Evolutionary conservation across 1,140 invertebrate genomes (phyloP), one percentile per base, ranked within the genome.

Genomic region (Berghia stephanieae): DNA sequence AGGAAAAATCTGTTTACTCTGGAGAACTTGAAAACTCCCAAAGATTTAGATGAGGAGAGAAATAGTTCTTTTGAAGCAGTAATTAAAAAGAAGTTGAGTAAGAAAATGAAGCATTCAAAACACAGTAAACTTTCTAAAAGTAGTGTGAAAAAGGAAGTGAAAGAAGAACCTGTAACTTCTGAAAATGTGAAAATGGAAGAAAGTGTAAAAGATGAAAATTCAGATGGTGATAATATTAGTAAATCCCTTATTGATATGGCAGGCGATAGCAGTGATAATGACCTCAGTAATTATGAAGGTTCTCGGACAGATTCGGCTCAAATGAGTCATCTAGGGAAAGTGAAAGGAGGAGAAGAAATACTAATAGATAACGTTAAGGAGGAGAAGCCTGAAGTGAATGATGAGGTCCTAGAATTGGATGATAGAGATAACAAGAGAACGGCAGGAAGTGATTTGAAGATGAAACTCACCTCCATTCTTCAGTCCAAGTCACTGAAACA

Each of bases 1-100:
- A n/a, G 49, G 75, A 69, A 72, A 21, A 52, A 71, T 49, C 57
- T 69, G 31, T 76, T 76, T 60, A 76, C 57, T 36, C 63, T 76
- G 55, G 60, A 76, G 42, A 76, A 76, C n/a, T 44, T 76, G 4
- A 76, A 76, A 43, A 76, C 74, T n/a, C 74, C 74, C 5, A 76
- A 76, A 44, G 74, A 76, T 60, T 68, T 46, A 38, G 43, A 70
- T 70, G 74, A 52, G 31, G 60, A 66, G 24, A 46, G 18, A 55
- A 24, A 18, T 24, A 18, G 18, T 27, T 34, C 44, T 70, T 36
- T 31, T 55, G 55, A 44, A 42, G 40, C 18, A 73, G 13, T 27
- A 1, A n/a, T n/a, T n/a, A n/a, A n/a, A n/a, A n/a, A n/a, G n/a
- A n/a, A n/a, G n/a, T n/a, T n/a, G n/a, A n/a, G n/a, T n/a, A n/a